Conservation (phyloP, 2,888 invertebrate species). For the Melangyna quadrimaculata region DNA sequence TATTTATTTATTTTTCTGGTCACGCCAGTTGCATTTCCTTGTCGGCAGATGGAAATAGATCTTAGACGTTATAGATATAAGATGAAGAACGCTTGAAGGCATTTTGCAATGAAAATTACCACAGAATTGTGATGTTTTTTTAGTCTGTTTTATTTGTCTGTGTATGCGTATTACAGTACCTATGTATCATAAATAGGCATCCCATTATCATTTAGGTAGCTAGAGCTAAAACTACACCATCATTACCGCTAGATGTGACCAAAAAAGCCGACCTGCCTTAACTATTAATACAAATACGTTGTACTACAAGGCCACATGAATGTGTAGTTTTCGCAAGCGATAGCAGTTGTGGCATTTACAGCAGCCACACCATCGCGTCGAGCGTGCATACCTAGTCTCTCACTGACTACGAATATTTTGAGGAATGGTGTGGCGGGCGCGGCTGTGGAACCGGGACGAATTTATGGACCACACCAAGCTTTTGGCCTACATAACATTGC, state of each 20-base stretch:
- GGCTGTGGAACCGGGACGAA: background rate
- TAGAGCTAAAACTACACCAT: slow-evolving; percentile 41
- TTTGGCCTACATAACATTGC: slow-evolving; percentile 40
- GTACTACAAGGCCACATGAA: slow-evolving; percentile 59
- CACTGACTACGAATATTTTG: background rate
- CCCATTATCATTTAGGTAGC: slow-evolving; percentile 62
- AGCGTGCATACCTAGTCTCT: slow-evolving; percentile 15
- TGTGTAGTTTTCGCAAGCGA: slow-evolving; percentile 52
- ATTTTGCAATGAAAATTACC: slow-evolving; percentile 32
- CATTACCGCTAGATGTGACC: slow-evolving; percentile 56
- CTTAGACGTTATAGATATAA: background rate
- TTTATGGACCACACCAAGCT: slow-evolving; percentile 17
- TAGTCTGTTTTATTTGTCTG: background rate
- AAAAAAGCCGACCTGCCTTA: slow-evolving; percentile 37
- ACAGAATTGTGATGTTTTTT: slow-evolving; percentile 16
- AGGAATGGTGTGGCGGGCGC: background rate
- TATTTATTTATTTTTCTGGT: too few relatives aligned
- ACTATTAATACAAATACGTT: slow-evolving; percentile 52
- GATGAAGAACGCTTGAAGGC: slow-evolving; percentile 36
- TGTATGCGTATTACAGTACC: background rate
- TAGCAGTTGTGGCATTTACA: slow-evolving; percentile 49
- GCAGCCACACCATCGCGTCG: slow-evolving; percentile 17
- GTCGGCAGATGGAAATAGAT: background rate
- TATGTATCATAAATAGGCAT: slow-evolving; percentile 19
- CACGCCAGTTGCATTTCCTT: background rate